These are phyloP conservation scores for Callopanchax toddi DNA, from an alignment of 2,113 vertebrate genomes.

Conservation along the genomic window DNA sequence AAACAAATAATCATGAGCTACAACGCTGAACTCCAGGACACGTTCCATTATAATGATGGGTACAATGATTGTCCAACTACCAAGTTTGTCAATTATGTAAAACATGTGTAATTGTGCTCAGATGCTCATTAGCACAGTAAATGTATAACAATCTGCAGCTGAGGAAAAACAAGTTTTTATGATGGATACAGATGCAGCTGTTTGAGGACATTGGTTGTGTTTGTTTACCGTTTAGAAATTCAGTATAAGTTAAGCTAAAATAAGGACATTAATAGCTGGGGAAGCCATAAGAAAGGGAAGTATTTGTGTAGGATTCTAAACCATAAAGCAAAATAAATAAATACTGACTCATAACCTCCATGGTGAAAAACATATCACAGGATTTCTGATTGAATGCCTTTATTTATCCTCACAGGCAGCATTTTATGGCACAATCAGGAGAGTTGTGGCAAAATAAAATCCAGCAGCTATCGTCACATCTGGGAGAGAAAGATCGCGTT, in stretches of 20 bases:
- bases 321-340: no score
- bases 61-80: not conserved
- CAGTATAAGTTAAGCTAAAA: no score
- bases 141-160: conserved; percentile 1
- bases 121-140: not conserved
- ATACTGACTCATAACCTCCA: no score
- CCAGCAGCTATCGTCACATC: not conserved
- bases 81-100: not conserved
- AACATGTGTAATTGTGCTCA: not conserved
- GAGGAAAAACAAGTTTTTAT: not conserved
- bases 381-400: not conserved
- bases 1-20: conserved; percentile 5
- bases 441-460: conserved; percentile 2
- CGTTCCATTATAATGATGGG: not conserved
- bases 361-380: not conserved
- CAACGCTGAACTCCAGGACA: no score
- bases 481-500: conserved; percentile 8
- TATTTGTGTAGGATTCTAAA: no score
- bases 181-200: not conserved
- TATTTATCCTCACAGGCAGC: not conserved
- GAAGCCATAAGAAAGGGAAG: no score
- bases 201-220: not conserved
- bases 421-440: not conserved
- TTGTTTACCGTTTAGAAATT: not conserved
- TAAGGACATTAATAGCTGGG: no score